phyloP scores from a whole-genome alignment of 2,797 vertebrate species.

The Tadarida brasiliensis region DNA sequence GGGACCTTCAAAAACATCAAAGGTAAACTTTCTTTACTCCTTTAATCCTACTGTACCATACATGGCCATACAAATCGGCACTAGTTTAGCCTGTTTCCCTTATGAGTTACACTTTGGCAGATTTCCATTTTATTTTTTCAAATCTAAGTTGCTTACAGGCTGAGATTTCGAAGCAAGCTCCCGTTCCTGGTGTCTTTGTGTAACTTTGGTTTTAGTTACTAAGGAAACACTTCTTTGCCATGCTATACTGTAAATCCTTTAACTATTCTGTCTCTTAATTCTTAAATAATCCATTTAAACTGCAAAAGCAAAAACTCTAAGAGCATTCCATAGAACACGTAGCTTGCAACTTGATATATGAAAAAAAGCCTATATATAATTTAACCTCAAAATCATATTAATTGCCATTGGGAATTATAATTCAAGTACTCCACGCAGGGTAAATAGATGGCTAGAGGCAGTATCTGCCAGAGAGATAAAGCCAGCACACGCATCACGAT shows the following conservation, averaged over 20 bases:
- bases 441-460: background rate
- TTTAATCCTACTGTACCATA: conserved; percentile 73
- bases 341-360: background rate
- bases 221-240: conserved; percentile 71
- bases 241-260: conserved; percentile 69
- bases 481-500: background rate
- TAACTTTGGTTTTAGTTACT: conserved; percentile 71
- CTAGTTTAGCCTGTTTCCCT: conserved; percentile 77
- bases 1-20: conserved; percentile 77
- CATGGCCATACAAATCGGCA: conserved; percentile 75
- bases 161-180: conserved; percentile 81
- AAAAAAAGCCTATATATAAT: conserved; percentile 58
- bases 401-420: conserved; percentile 63
- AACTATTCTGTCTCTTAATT: conserved; percentile 68
- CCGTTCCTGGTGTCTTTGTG: conserved; percentile 62
- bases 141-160: conserved; percentile 70
- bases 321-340: conserved; percentile 37
- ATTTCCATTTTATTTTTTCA: conserved; percentile 77
- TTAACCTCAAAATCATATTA: conserved; percentile 1
- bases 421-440: background rate
- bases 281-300: conserved; percentile 76
- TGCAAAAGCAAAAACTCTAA: conserved; percentile 70
- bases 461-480: background rate
- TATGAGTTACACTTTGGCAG: conserved; percentile 71
- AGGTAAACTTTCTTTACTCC: conserved; percentile 83